These are phyloP conservation scores for Pomacea maculata DNA, from an alignment of 1,140 invertebrate species.

Conservation along the genomic window DNA sequence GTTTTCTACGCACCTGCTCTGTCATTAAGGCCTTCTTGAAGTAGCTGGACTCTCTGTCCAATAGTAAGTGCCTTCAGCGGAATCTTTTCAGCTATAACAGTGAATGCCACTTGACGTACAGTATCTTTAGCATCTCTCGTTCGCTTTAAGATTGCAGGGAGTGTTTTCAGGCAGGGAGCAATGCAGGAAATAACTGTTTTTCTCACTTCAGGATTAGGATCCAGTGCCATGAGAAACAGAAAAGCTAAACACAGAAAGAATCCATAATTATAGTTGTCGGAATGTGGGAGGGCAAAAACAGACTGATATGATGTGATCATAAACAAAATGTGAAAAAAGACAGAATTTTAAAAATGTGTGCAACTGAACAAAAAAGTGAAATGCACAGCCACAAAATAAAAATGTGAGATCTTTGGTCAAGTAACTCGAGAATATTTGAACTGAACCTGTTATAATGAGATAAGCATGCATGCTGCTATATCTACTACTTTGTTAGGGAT, in stretches of 20 bases:
- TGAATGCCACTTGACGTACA: constrained; percentile 76
- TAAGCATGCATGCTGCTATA: no score
- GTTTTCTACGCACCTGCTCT: constrained; percentile 63
- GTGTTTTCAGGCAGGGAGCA: constrained; percentile 73
- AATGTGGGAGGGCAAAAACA: no score
- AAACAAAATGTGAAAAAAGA: no score
- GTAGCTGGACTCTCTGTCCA: constrained; percentile 73
- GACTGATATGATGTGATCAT: no score
- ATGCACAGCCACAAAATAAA: no score
- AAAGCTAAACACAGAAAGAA: constrained; percentile 69
- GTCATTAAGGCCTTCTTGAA: constrained; percentile 76
- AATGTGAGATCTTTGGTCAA: no score
- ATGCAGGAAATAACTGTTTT: constrained; percentile 74
- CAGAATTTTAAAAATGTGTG: no score
- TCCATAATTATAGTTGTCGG: no score
- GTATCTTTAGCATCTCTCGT: constrained; percentile 79
- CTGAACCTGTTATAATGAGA: no score
- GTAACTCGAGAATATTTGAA: no score
- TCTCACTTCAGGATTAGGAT: constrained; percentile 79
- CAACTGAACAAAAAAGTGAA: no score
- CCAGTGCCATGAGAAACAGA: constrained; percentile 78
- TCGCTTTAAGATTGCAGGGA: constrained; percentile 75
- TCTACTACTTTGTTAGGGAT: no score
- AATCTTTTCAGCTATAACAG: constrained; percentile 75
- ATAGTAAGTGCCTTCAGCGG: constrained; percentile 76